Base-by-base conservation (phyloP, 1,140 invertebrate species). In the Anastrepha ludens region DNA sequence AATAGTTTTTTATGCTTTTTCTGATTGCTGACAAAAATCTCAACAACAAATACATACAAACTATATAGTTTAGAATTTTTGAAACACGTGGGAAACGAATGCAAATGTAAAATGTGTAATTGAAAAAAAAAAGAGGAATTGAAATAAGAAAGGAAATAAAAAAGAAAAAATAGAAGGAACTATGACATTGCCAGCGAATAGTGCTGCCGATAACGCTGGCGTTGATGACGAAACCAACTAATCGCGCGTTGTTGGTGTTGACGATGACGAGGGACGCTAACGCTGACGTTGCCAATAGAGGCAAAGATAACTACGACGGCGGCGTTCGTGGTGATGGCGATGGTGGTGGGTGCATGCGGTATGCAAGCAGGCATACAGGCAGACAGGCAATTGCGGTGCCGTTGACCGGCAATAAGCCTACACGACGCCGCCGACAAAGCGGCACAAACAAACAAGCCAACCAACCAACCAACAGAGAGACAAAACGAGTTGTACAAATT, bases 191-290 rank as follows among this genome's bases (percentile, higher is more conserved):
- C 60, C 15, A 62, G 60, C 60, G 60, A 62, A 2, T 62, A 17
- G n/a, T 17, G n/a, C 13, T 62, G 60, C 5, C n/a, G 60, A 0
- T n/a, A n/a, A 62, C 60, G 60, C 67, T 81, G 47, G n/a, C 47
- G 74, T 81, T 50, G 74, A 50, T 55, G 74, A 81, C 74, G 74
- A 81, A 81, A 47, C 47, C 74, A 81, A 81, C 74, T 81, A 81
- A 81, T 81, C 55, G 74, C 74, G 74, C 44, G n/a, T 20, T 81
- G n/a, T 44, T 17, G 17, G 17, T 55, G n/a, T 17, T 81, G n/a
- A 20, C 55, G n/a, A 9, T 67, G 64, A 11, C 50, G 50, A 11
- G 44, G 29, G 29, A 67, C 64, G 60, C 5, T 64, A n/a, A 67
- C 20, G 64, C 13, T 39, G 29, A 4, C 47, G n/a, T 55, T 81